These are phyloP conservation scores for Drosophila carrolli DNA, from an alignment of 1,140 invertebrate species.

Conservation along the genomic window DNA sequence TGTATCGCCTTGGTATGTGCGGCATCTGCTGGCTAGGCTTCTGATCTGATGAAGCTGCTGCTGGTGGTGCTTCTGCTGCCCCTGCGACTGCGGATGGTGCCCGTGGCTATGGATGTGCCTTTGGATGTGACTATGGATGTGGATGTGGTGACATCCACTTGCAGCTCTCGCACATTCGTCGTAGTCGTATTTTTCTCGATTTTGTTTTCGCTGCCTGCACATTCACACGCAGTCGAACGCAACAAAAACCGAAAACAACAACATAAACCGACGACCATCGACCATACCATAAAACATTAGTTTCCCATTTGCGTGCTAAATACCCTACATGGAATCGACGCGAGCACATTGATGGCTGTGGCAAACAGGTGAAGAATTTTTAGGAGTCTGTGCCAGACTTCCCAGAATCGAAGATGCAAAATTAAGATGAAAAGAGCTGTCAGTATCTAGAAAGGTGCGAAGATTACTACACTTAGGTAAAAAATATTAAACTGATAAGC, in stretches of 20 bases:
- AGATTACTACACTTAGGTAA: conserved; percentile 3
- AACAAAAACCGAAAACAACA: conserved; percentile 43
- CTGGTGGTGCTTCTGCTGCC: conserved; percentile 11
- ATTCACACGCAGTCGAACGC: conserved; percentile 72
- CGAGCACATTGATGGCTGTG: conserved; percentile 30
- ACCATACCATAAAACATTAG: conserved; percentile 78
- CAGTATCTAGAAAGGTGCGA: conserved; percentile 25
- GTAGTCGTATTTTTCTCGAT: conserved; percentile 64
- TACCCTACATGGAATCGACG: conserved; percentile 61
- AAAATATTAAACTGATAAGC: too few species aligned
- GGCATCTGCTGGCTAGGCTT: conserved; percentile 78
- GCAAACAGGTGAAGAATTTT: conserved; percentile 13
- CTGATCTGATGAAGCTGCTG: conserved; percentile 65
- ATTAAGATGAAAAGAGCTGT: conserved; percentile 7
- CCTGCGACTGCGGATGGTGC: conserved; percentile 10
- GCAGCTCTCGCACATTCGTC: conserved; percentile 70
- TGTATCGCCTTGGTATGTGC: conserved; percentile 80
- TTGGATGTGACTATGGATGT: conserved; percentile 28
- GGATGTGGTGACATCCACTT: conserved; percentile 79
- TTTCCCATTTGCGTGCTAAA: conserved; percentile 82
- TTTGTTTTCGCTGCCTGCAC: conserved; percentile 59
- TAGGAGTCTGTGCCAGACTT: conserved; percentile 11
- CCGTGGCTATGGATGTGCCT: conserved; percentile 27
- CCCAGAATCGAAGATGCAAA: conserved; percentile 16
- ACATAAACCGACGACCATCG: conserved; percentile 54